Evolutionary conservation across 2,797 vertebrate species (phyloP).

Genomic region (Pangasius mekongensis): DNA sequence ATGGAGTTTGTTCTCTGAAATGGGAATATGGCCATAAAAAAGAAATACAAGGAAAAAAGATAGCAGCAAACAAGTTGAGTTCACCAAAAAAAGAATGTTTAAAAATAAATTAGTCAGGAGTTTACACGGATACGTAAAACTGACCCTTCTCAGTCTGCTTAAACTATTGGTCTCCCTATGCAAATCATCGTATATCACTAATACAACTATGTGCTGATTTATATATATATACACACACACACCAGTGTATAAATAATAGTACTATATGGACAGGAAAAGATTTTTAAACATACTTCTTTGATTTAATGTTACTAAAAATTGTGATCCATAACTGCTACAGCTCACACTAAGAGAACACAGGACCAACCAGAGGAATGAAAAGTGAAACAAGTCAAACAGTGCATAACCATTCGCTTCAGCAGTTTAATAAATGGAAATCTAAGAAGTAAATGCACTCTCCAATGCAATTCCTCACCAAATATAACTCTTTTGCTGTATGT

Average conservation of each 20-base stretch:
- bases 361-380: neutral
- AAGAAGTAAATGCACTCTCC: neutral
- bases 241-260: neutral
- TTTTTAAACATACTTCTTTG: neutral
- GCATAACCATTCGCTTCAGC: too few species aligned
- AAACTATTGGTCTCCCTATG: too few species aligned
- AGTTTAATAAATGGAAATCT: neutral
- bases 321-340: too few species aligned
- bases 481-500: too few species aligned
- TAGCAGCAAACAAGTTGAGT: conserved; percentile 74
- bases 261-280: neutral
- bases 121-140: neutral
- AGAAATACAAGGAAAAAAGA: conserved; percentile 74
- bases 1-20: conserved; percentile 95
- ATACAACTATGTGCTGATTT: neutral
- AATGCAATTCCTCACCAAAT: too few species aligned
- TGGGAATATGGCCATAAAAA: conserved; percentile 90
- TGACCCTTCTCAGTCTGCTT: neutral
- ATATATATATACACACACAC: neutral
- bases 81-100: conserved; percentile 64
- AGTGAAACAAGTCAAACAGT: too few species aligned
- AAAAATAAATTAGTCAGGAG: conserved; percentile 65
- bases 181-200: neutral
- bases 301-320: neutral
- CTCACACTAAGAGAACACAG: neutral